phyloP scores from a whole-genome alignment of 2,113 vertebrate species.

The Heloderma charlesbogerti region DNA sequence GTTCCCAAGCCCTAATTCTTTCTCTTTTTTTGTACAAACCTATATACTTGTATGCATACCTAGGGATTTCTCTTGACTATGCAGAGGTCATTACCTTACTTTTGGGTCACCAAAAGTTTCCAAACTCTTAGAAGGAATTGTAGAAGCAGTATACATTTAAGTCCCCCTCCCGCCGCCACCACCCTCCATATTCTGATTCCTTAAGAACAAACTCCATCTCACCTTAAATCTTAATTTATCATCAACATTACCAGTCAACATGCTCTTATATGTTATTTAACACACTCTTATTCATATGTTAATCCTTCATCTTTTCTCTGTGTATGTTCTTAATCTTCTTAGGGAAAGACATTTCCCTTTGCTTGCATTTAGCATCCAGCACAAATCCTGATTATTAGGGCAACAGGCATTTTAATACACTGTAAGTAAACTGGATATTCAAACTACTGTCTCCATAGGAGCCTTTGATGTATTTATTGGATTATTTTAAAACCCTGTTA shows the following conservation, averaged over 20 bases:
- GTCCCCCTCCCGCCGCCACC: background rate
- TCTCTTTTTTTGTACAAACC: no score
- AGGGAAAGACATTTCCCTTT: conserved; percentile 27
- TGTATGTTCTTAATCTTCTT: conserved; percentile 30
- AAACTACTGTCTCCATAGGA: background rate
- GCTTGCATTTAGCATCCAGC: conserved; percentile 5
- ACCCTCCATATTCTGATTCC: conserved; percentile 8
- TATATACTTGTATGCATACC: no score
- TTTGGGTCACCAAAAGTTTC: background rate
- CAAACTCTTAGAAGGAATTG: background rate
- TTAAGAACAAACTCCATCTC: conserved; percentile 33
- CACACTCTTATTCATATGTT: background rate
- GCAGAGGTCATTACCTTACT: background rate
- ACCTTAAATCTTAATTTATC: background rate
- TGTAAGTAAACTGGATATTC: background rate
- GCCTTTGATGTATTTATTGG: background rate
- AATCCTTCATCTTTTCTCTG: conserved; percentile 25
- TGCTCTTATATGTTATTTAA: background rate
- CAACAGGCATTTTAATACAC: background rate
- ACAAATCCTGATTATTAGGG: conserved; percentile 22
- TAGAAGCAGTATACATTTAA: background rate
- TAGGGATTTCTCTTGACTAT: background rate
- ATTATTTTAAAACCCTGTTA: conserved; percentile 2
- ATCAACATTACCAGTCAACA: background rate
- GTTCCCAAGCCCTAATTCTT: no score